These are phyloP conservation scores for Parotocinclus haroldoi DNA, from an alignment of 2,797 vertebrate species.

Conservation along the genomic window DNA sequence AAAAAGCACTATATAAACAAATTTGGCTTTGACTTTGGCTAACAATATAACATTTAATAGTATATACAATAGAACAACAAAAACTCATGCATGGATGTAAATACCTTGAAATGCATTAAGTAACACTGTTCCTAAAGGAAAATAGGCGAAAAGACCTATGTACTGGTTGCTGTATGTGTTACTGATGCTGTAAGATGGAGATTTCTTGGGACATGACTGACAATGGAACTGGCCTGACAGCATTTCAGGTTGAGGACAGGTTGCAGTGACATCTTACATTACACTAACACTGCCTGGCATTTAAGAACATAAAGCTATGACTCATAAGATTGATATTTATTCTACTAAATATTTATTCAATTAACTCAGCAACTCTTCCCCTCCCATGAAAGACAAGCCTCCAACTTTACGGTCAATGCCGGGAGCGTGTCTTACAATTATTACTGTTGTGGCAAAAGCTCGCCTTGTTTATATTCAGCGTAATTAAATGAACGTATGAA, in stretches of 20 bases:
- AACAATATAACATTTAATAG: too few relatives aligned
- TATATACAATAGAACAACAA: too few relatives aligned
- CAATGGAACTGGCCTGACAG: constrained; percentile 31
- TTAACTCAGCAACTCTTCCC: not conserved
- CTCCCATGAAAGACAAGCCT: constrained; percentile 1
- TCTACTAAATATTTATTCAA: constrained; percentile 22
- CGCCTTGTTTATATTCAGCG: constrained; percentile 35
- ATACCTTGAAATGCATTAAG: constrained; percentile 31
- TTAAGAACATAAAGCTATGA: constrained; percentile 26
- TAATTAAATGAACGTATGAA: constrained; percentile 42
- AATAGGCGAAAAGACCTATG: constrained; percentile 63
- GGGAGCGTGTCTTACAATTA: constrained; percentile 29
- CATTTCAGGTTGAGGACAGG: constrained; percentile 34
- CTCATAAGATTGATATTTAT: constrained; percentile 16
- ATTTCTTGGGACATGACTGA: constrained; percentile 38
- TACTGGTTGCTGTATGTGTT: constrained; percentile 68
- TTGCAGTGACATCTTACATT: constrained; percentile 23
- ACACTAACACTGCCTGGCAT: constrained; percentile 24
- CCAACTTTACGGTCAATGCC: constrained; percentile 20
- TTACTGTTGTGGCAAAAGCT: constrained; percentile 40
- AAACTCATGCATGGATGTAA: too few relatives aligned
- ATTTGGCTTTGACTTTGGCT: too few relatives aligned
- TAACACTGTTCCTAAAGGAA: constrained; percentile 38
- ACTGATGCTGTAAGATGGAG: constrained; percentile 61
- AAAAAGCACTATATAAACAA: too few relatives aligned